These are phyloP conservation scores for Forbesichthys papilliferus DNA, from an alignment of 2,113 vertebrate species.

Conservation along the genomic window DNA sequence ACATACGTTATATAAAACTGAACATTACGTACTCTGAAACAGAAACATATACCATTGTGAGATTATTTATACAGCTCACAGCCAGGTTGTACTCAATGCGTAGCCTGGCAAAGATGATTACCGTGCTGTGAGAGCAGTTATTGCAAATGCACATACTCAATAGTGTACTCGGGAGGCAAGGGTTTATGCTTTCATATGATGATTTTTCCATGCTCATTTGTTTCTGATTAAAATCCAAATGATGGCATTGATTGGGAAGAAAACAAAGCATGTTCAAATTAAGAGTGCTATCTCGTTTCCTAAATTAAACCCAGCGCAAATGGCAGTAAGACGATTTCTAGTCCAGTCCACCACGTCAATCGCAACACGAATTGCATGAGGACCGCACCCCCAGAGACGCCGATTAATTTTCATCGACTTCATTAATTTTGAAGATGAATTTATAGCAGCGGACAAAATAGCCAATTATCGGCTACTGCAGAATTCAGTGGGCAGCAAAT, in stretches of 20 bases:
- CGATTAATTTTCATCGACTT: slow-evolving; percentile 69
- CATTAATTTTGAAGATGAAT: slow-evolving; percentile 75
- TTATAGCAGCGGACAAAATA: slow-evolving; percentile 72
- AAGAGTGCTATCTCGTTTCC: background rate
- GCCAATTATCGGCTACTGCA: slow-evolving; percentile 67
- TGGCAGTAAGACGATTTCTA: background rate
- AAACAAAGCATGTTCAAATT: slow-evolving; percentile 33
- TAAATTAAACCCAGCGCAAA: slow-evolving; percentile 36
- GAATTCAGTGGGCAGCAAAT: slow-evolving; percentile 71
- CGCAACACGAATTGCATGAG: slow-evolving; percentile 33
- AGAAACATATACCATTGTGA: slow-evolving; percentile 56
- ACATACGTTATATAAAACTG: slow-evolving; percentile 24
- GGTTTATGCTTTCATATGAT: slow-evolving; percentile 25
- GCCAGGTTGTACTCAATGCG: slow-evolving; percentile 48
- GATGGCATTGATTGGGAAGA: slow-evolving; percentile 31
- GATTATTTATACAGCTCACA: slow-evolving; percentile 44
- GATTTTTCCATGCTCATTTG: slow-evolving; percentile 25
- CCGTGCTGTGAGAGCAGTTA: slow-evolving; percentile 39
- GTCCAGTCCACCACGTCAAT: slow-evolving; percentile 37
- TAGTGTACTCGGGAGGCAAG: background rate
- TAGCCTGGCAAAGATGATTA: slow-evolving; percentile 37
- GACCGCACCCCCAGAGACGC: slow-evolving; percentile 29
- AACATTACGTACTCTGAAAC: slow-evolving; percentile 46
- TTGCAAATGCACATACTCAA: slow-evolving; percentile 30
- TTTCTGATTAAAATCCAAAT: slow-evolving; percentile 48